These are phyloP conservation scores for Pomatorhinus ruficollis DNA, from an alignment of 2,113 vertebrate genomes.

Conservation along the genomic window DNA sequence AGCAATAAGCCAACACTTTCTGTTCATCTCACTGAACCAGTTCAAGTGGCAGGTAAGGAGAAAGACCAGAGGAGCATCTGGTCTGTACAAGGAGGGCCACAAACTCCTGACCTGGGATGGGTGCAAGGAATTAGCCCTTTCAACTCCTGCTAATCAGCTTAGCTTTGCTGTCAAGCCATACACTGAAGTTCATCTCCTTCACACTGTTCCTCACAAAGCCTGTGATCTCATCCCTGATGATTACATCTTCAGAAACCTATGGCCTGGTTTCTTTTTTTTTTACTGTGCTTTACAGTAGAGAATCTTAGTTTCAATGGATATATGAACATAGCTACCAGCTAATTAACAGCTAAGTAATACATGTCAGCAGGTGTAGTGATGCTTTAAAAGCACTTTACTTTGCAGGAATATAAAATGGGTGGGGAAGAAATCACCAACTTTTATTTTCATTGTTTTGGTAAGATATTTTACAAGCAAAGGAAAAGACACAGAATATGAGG, in stretches of 20 bases:
- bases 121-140: neutral
- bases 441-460: neutral
- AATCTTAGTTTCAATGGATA: neutral
- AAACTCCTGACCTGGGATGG: neutral
- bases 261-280: neutral
- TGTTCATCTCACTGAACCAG: neutral
- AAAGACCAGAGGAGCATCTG: neutral
- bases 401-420: neutral
- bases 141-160: neutral
- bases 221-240: accelerated
- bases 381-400: neutral
- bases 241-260: neutral
- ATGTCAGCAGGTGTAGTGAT: neutral
- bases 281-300: neutral
- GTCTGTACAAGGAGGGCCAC: neutral
- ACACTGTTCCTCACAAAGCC: neutral
- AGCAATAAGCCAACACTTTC: neutral
- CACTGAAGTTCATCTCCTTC: neutral
- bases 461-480: neutral
- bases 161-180: neutral
- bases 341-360: neutral
- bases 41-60: accelerated
- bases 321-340: neutral
- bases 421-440: neutral
- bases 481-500: neutral